A percentile compares a stretch with the other conserved stretches of the same genome.
phyloP scores from a whole-genome alignment of 1,140 invertebrate genomes.

The Drosophila serrata region DNA sequence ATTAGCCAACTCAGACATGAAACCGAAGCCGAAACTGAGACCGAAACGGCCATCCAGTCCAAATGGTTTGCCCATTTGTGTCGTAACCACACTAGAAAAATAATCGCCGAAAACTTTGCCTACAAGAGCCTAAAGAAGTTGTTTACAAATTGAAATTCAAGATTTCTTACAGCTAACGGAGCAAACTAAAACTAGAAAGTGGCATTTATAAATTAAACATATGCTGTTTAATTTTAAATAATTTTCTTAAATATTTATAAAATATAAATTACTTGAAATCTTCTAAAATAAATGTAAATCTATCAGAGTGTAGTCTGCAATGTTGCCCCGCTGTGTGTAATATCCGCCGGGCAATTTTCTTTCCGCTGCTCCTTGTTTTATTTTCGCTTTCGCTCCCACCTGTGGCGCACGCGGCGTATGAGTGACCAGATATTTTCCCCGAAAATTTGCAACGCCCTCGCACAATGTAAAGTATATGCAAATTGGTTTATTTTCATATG shows the following conservation, averaged over 20 bases:
- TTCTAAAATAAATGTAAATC: background rate
- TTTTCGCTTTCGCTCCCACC: conserved; percentile 38
- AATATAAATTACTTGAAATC: no score
- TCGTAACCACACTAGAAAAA: conserved; percentile 3
- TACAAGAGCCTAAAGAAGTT: background rate
- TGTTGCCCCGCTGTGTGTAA: conserved; percentile 37
- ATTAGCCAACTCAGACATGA: conserved; percentile 67
- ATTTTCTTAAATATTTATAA: background rate
- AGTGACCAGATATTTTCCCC: conserved; percentile 47
- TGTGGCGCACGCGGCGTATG: conserved; percentile 69
- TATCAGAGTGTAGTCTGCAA: background rate
- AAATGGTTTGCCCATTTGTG: background rate
- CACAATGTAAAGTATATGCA: conserved; percentile 73
- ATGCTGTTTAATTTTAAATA: background rate
- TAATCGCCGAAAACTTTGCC: background rate
- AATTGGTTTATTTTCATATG: conserved; percentile 81
- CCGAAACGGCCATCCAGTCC: conserved; percentile 2
- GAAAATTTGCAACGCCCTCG: conserved; percentile 35
- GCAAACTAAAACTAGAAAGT: background rate
- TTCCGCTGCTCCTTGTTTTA: background rate
- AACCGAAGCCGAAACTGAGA: conserved; percentile 49
- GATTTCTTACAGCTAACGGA: background rate
- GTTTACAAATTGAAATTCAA: background rate
- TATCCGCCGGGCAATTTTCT: conserved; percentile 64
- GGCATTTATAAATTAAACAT: no score